Conservation (phyloP, 2,888 invertebrate genomes). For the Tetanocera ferruginea region DNA sequence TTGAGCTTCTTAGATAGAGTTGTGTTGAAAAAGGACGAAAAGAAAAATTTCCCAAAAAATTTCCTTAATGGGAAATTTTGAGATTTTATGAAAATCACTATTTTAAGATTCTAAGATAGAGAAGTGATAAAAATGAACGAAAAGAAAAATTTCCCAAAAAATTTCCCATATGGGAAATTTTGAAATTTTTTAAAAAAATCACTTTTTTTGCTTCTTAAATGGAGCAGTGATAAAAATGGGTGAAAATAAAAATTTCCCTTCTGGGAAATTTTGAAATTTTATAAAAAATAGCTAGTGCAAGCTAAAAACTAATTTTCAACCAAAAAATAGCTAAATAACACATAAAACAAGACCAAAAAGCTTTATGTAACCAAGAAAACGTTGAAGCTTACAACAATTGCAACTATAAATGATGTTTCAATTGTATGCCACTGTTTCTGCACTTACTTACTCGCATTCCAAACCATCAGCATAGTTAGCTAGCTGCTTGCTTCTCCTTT, state of each 20-base stretch:
- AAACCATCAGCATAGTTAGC: background rate
- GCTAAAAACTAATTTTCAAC: no score
- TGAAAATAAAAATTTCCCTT: background rate
- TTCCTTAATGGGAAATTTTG: background rate
- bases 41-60: background rate
- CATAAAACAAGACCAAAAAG: no score
- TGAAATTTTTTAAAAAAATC: background rate
- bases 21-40: background rate
- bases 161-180: conserved; percentile 5
- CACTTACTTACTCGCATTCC: background rate
- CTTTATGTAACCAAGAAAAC: no score
- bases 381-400: background rate
- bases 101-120: no score
- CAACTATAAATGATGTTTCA: background rate
- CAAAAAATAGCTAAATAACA: no score
- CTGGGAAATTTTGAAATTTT: background rate
- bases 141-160: background rate
- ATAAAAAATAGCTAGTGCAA: no score
- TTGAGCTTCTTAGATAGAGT: no score
- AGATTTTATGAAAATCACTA: background rate
- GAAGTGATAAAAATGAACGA: no score
- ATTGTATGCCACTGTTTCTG: background rate
- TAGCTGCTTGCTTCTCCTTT: background rate
- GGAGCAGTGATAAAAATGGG: background rate
- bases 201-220: no score